phyloP scores from a whole-genome alignment of 2,113 vertebrate species.

The Protomyctophum bolini region DNA sequence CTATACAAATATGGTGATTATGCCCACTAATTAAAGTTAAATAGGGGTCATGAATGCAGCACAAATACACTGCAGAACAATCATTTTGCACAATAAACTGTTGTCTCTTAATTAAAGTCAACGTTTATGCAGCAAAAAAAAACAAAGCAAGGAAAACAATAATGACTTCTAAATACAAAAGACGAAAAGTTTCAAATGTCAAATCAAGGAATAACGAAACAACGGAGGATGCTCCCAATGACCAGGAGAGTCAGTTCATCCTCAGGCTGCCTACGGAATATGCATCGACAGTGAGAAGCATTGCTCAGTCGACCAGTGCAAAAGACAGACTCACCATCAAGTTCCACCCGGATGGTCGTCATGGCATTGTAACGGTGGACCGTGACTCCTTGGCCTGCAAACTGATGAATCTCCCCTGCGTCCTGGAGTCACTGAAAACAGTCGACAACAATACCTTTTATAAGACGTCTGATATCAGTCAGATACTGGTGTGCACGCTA shows the following conservation, averaged over 20 bases:
- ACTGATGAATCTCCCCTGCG: conserved; percentile 93
- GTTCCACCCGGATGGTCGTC: conserved; percentile 86
- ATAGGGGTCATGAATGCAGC: too few species aligned
- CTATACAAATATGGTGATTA: too few species aligned
- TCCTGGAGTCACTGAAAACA: conserved; percentile 90
- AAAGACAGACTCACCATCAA: conserved; percentile 93
- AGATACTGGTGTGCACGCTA: conserved; percentile 96
- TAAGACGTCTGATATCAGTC: conserved; percentile 94
- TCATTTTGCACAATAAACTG: too few species aligned
- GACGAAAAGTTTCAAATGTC: conserved; percentile 58
- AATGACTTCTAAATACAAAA: too few species aligned
- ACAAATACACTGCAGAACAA: too few species aligned
- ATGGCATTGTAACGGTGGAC: conserved; percentile 89
- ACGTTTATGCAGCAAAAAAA: too few species aligned
- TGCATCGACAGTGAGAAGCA: conserved; percentile 87
- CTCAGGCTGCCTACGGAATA: conserved; percentile 93
- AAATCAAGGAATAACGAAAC: conserved; percentile 80
- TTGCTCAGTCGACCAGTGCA: conserved; percentile 85
- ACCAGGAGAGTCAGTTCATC: conserved; percentile 91
- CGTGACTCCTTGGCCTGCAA: conserved; percentile 89
- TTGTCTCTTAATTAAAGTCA: too few species aligned
- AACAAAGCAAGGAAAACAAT: too few species aligned
- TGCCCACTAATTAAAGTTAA: too few species aligned
- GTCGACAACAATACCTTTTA: conserved; percentile 95
- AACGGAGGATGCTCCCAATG: conserved; percentile 84